Evolutionary conservation across 2,113 vertebrate genomes (phyloP).

Genomic region (Chionomys nivalis): DNA sequence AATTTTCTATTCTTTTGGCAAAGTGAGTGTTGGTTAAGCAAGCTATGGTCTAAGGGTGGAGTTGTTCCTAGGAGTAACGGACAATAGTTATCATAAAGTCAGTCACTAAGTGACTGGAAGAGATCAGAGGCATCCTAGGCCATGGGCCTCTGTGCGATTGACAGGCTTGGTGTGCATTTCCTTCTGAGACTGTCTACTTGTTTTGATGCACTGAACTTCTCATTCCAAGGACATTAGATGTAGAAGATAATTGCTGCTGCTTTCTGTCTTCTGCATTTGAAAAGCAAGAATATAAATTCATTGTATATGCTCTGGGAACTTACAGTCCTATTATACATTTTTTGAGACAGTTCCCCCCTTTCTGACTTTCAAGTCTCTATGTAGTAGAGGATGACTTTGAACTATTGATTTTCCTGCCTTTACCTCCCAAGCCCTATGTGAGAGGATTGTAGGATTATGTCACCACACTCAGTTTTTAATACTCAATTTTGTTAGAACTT

Average conservation of each 20-base stretch:
- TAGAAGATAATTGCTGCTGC: background rate
- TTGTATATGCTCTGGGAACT: background rate
- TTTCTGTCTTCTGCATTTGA: slow-evolving; percentile 50
- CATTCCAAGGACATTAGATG: slow-evolving; percentile 54
- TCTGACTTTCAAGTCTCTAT: background rate
- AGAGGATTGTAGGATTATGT: background rate
- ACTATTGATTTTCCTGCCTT: no score
- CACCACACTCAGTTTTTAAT: background rate
- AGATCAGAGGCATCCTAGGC: slow-evolving; percentile 54
- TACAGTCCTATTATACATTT: background rate
- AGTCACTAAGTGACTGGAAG: slow-evolving; percentile 15
- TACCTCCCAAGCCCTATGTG: background rate
- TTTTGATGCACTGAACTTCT: slow-evolving; percentile 57
- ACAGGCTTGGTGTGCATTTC: background rate
- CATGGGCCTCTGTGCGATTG: slow-evolving; percentile 50
- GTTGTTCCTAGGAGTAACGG: slow-evolving; percentile 21
- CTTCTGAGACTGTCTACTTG: slow-evolving; percentile 70
- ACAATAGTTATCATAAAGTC: background rate
- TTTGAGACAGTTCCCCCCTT: no score
- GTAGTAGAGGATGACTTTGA: background rate
- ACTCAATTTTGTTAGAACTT: background rate
- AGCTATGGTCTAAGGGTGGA: background rate
- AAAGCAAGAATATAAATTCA: background rate
- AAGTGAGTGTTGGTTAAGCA: background rate
- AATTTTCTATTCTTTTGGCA: slow-evolving; percentile 9